A percentile compares a stretch with the other conserved stretches of the same genome.
Evolutionary conservation across 37 sponge, comb jelly and placozoan genomes (phyloP).

Genomic region (Beroe forskalii): DNA sequence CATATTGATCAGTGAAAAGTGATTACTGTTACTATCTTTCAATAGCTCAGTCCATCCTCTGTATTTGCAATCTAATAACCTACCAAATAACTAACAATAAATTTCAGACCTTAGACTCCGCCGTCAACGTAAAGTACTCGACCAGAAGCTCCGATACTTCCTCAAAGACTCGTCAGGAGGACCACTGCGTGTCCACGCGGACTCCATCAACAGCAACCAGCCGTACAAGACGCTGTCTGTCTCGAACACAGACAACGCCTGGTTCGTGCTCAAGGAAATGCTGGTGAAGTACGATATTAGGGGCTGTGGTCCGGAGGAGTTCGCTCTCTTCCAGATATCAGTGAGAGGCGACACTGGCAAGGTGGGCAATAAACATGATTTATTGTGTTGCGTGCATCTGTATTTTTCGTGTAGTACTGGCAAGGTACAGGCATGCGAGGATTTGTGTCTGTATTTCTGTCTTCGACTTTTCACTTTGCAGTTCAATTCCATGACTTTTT

Average conservation of each 20-base stretch:
- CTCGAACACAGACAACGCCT: conserved; percentile 35
- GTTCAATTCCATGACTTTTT: no score
- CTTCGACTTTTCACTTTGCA: no score
- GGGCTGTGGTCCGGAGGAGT: conserved; percentile 63
- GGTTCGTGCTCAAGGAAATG: conserved; percentile 61
- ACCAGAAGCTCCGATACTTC: conserved; percentile 22
- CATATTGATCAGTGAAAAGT: no score
- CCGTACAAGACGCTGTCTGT: conserved; percentile 54
- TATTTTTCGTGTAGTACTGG: no score
- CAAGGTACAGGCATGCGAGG: no score
- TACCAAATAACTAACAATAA: no score
- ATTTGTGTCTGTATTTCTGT: no score
- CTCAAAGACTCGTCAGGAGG: conserved; percentile 49
- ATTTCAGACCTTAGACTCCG: conserved; percentile 8
- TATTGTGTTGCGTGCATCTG: no score
- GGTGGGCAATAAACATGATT: no score
- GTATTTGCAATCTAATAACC: no score
- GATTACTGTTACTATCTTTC: no score
- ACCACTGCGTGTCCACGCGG: conserved; percentile 27
- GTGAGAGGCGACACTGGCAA: conserved; percentile 37
- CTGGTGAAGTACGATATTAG: conserved; percentile 60
- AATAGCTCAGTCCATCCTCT: no score
- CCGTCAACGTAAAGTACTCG: conserved; percentile 36
- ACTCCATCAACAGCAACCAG: conserved; percentile 42
- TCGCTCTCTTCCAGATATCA: conserved; percentile 60